A percentile compares a stretch with the other conserved stretches of the same genome.
These are phyloP conservation scores for Parnassius apollo DNA, from an alignment of 2,888 invertebrate species.

Conservation along the genomic window DNA sequence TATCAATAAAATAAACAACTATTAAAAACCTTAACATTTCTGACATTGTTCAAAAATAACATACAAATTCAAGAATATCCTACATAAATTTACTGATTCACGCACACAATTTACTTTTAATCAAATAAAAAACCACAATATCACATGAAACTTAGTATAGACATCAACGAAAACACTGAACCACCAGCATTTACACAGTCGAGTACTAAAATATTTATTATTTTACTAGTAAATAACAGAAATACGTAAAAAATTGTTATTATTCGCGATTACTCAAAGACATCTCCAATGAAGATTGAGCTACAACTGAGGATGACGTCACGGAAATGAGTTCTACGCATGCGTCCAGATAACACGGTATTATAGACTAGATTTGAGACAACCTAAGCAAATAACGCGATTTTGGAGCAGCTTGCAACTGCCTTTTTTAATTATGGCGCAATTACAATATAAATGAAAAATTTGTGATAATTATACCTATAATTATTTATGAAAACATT, in stretches of 20 bases:
- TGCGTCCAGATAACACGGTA: conserved; percentile 51
- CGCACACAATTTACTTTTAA: not conserved
- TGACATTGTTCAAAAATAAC: not conserved
- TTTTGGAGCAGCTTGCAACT: not conserved
- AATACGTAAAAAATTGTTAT: conserved; percentile 10
- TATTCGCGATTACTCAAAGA: conserved; percentile 35
- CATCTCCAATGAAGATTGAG: conserved; percentile 48
- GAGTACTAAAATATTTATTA: conserved; percentile 2
- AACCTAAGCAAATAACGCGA: conserved; percentile 1
- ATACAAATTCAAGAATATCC: not conserved
- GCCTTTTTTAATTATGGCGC: no score
- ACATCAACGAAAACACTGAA: not conserved
- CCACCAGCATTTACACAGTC: conserved; percentile 2
- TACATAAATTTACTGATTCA: conserved; percentile 1
- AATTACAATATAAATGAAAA: no score
- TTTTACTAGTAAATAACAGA: conserved; percentile 1
- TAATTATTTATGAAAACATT: no score
- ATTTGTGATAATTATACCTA: no score
- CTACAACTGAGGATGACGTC: conserved; percentile 66
- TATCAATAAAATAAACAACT: conserved; percentile 32
- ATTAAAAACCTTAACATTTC: not conserved
- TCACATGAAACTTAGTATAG: not conserved
- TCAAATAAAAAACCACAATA: no score
- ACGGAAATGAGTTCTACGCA: conserved; percentile 61
- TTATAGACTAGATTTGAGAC: conserved; percentile 44